Conservation (phyloP, 1,140 invertebrate species). For the Eufriesea mexicana region DNA sequence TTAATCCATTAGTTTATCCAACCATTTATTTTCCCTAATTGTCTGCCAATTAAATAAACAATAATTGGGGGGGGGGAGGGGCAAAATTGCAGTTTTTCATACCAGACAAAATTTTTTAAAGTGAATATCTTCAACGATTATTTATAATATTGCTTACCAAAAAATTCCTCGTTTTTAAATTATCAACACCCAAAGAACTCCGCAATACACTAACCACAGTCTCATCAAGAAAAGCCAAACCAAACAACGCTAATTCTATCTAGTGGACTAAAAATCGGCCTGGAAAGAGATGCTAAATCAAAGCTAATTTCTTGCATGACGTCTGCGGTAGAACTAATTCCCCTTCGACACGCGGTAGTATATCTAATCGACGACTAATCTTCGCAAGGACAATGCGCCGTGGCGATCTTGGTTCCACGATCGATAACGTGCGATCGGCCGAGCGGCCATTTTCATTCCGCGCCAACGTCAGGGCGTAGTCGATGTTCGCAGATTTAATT, state of each 20-base stretch:
- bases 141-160: not conserved
- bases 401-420: not conserved
- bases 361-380: conserved; percentile 52
- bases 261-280: not conserved
- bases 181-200: not conserved
- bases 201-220: not conserved
- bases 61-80: no score
- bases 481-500: conserved; percentile 12
- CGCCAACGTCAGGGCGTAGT: no score
- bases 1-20: no score
- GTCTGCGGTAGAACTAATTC: conserved; percentile 21
- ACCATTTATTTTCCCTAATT: no score
- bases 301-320: conserved; percentile 40
- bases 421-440: conserved; percentile 1
- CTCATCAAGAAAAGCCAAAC: not conserved
- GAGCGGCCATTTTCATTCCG: not conserved
- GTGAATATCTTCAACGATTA: not conserved
- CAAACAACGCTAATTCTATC: not conserved
- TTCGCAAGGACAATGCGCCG: conserved; percentile 36
- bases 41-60: no score
- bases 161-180: no score
- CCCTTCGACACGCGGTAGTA: conserved; percentile 4
- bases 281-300: conserved; percentile 1
- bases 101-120: not conserved
- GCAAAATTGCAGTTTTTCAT: not conserved